Base-by-base conservation (phyloP, 2,113 vertebrate genomes). In the Sinocyclocheilus anshuiensis region DNA sequence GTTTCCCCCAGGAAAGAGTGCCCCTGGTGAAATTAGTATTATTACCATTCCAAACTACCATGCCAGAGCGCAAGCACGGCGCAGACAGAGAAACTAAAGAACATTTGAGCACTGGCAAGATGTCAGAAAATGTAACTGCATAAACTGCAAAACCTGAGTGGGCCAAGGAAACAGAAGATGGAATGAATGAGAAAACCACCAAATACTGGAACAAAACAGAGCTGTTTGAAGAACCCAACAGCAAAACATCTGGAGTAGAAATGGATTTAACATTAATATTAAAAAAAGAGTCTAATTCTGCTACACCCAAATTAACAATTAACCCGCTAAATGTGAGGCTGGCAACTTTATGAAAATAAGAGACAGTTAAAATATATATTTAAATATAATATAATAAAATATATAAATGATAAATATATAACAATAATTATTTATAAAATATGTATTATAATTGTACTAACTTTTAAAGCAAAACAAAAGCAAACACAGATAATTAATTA, bases 1-100 rank as follows among this genome's bases (percentile, higher is more conserved):
- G 77, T 57, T 57, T 74, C 76, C 86, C 79, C 24, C 78, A 61
- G 81, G 69, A 86, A 69, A 45, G 45, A 63, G 53, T 22, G 42
- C 55, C 69, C 45, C 80, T 29, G 33, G 29, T 61, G 55, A 75
- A 77, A 88, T 83, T 71, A 57, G 77, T 48, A 69, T 81, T 48
- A 81, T 87, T 85, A 89, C 83, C 74, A 48, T 80, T 78, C 26
- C 77, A 53, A 77, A 87, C 76, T 69, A 79, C 42, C 22, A 76
- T 4, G 16, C 57, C 39, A 33, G 24, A 77, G n/a, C 45, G n/a
- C 16, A 71, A 71, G 50, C 80, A 33, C 16, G 20, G 72, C 16
- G 11, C 26, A 80, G n/a, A 50, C 29, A 36, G 57, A 71, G 50
- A 67, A 82, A 55, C 80, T 48, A 69, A 71, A 69, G 63, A 82